These are phyloP conservation scores for Gandaritis pyraliata DNA, from an alignment of 2,888 invertebrate species.

Conservation along the genomic window DNA sequence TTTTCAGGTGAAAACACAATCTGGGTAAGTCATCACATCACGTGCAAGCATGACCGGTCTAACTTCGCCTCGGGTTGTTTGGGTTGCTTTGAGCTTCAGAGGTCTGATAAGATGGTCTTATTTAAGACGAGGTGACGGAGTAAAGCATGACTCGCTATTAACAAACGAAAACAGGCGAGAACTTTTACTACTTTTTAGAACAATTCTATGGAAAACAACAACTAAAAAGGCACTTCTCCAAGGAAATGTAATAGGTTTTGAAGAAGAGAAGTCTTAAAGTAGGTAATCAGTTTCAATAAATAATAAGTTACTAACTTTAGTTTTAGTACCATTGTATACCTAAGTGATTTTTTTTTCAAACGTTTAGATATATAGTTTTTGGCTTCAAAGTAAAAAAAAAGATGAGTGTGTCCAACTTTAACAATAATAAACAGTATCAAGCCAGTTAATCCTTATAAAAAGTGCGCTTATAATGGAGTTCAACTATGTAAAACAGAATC, in stretches of 20 bases:
- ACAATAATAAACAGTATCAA: no score
- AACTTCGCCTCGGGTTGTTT: slow-evolving; percentile 31
- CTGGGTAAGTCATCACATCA: slow-evolving; percentile 45
- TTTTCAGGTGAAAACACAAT: slow-evolving; percentile 50
- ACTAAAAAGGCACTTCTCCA: not conserved
- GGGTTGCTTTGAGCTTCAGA: slow-evolving; percentile 32
- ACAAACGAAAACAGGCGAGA: slow-evolving; percentile 24
- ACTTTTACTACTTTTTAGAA: slow-evolving; percentile 24
- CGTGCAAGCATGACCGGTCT: slow-evolving; percentile 35
- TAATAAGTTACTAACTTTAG: not conserved
- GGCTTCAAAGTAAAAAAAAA: no score
- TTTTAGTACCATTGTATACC: not conserved
- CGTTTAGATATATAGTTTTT: no score
- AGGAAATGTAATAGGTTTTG: not conserved
- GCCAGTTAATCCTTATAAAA: no score
- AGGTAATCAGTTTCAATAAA: no score
- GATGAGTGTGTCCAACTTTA: no score
- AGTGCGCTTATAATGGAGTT: no score
- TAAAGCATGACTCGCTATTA: slow-evolving; percentile 32
- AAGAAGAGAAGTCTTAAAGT: no score
- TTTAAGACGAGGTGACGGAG: slow-evolving; percentile 35
- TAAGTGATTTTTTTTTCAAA: no score
- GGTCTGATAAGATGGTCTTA: slow-evolving; percentile 28
- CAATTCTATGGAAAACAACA: slow-evolving; percentile 5
- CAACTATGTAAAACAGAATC: no score